Conservation (phyloP, 2,888 invertebrate genomes). For the Mechanitis mazaeus region DNA sequence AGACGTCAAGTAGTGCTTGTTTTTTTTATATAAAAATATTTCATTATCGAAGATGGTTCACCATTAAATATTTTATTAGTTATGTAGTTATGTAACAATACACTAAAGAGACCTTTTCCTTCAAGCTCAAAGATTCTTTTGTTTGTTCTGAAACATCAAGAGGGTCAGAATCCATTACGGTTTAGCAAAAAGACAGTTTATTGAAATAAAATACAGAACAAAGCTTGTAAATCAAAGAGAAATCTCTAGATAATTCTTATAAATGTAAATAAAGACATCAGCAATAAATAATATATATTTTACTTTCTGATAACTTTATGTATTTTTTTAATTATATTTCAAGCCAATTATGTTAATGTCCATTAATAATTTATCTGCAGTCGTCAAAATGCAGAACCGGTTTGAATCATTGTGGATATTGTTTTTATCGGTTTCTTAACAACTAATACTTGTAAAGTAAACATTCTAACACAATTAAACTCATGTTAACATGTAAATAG, state of each 20-base stretch:
- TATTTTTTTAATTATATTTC: background rate
- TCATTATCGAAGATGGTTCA: background rate
- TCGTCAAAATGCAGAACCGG: background rate
- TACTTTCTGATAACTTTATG: background rate
- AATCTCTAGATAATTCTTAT: conserved; percentile 18
- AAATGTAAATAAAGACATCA: conserved; percentile 4
- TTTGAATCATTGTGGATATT: background rate
- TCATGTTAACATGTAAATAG: conserved; percentile 6
- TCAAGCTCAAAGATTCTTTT: conserved; percentile 41
- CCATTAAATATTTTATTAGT: conserved; percentile 12
- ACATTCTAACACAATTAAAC: background rate
- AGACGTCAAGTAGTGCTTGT: background rate
- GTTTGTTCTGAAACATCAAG: conserved; percentile 53
- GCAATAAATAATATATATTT: too few relatives aligned
- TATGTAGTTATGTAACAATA: conserved; percentile 20
- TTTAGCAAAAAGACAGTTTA: conserved; percentile 40
- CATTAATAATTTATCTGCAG: conserved; percentile 1
- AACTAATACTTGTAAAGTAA: background rate
- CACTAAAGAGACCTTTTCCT: conserved; percentile 27
- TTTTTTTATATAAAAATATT: background rate
- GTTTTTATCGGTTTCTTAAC: conserved; percentile 5
- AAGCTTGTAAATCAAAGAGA: conserved; percentile 21
- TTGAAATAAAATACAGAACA: conserved; percentile 26
- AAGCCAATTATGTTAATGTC: conserved; percentile 7
- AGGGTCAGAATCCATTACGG: conserved; percentile 51